Evolutionary conservation across 2,888 invertebrate genomes (phyloP), one percentile per base, ranked within the genome.

Genomic region (Cantharis nigra): DNA sequence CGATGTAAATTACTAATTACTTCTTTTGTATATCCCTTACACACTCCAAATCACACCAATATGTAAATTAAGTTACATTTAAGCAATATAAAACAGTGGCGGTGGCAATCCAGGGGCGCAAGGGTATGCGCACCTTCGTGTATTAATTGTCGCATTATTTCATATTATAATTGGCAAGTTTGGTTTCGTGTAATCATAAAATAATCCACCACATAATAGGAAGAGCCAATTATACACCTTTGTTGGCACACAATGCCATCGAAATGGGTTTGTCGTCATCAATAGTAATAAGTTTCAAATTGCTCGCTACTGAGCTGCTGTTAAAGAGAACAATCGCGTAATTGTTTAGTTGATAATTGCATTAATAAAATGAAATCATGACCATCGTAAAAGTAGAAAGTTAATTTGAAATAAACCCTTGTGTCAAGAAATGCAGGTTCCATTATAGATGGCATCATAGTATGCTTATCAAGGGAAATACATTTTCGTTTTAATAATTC

Each of bases 1-100:
- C 30, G 63, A 63, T 69, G 69, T 74, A 74, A 74, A 74, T 74
- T 74, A 69, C 63, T 74, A 74, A 74, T 72, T 72, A 72, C 62
- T 72, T 72, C 72, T 49, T 49, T 49, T 33, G 33, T 33, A 33
- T 13, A 33, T 13, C 49, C 49, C n/a, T 49, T 49, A n/a, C 49
- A 49, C 49, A 49, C n/a, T 49, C 49, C n/a, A n/a, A 49, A 49
- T 49, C 49, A 49, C 49, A n/a, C 49, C n/a, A 9, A 49, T 49
- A 49, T 49, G n/a, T n/a, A 7, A 49, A 49, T n/a, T 49, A 49
- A 49, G n/a, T 49, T 49, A 49, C 49, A 9, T n/a, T 49, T 5
- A 49, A n/a, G n/a, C 7, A 7, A 49, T 49, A 49, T 13, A 49
- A 49, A 49, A n/a, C 49, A 49, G 49, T n/a, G 33, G 49, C 49